A percentile compares a stretch with the other conserved stretches of the same genome.
Conservation (phyloP, 2,113 vertebrate species). For the Baryphthengus martii region DNA sequence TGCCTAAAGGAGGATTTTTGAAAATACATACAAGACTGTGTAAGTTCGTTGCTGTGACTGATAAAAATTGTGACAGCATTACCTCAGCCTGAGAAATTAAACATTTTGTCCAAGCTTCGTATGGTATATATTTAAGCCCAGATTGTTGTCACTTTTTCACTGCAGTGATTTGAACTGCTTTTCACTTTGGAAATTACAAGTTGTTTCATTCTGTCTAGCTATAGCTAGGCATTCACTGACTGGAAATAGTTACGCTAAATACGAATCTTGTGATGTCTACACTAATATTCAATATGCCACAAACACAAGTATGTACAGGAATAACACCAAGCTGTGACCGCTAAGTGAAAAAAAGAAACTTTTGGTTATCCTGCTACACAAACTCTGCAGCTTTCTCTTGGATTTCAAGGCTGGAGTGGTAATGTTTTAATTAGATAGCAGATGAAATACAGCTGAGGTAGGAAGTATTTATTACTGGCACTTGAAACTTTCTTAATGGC, state of each 20-base stretch:
- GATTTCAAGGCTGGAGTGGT: neutral
- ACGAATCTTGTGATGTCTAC: neutral
- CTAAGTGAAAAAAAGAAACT: neutral
- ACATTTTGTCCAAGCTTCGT: neutral
- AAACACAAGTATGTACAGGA: neutral
- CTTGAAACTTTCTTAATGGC: neutral
- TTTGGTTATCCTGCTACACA: neutral
- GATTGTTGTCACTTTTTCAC: neutral
- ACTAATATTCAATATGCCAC: neutral
- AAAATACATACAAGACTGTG: neutral
- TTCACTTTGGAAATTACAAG: neutral
- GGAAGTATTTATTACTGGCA: neutral
- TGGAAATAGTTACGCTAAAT: neutral
- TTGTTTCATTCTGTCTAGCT: slow-evolving; percentile 4
- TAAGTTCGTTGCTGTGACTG: neutral
- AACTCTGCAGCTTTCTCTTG: neutral
- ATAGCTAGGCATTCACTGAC: neutral
- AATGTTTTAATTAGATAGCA: neutral
- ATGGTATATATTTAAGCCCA: neutral
- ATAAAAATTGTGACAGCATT: neutral
- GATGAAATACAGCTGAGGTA: neutral
- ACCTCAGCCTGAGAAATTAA: slow-evolving; percentile 1
- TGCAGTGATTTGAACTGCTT: neutral
- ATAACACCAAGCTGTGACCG: neutral
- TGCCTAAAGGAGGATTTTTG: neutral